Evolutionary conservation across 2,113 vertebrate species (phyloP).

Genomic region (Pterophyllum scalare): DNA sequence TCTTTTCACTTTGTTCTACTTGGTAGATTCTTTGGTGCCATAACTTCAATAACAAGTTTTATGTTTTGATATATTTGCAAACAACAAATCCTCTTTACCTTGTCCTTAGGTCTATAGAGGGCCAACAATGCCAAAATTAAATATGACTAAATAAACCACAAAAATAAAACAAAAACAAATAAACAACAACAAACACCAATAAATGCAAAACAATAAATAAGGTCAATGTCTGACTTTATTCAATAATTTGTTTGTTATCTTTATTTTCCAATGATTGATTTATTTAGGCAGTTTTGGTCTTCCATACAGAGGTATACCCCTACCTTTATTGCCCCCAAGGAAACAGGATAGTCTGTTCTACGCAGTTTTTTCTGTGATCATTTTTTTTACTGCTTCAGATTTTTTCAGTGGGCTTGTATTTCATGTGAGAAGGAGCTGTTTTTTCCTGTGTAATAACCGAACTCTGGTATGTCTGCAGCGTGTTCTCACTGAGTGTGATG

Average conservation of each 20-base stretch:
- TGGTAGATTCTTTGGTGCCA: not conserved
- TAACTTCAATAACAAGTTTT: not conserved
- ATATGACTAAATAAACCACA: fast-evolving
- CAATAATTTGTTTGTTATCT: not conserved
- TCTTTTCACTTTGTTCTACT: not conserved
- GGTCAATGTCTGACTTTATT: not conserved
- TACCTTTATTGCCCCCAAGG: not conserved
- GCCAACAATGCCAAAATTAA: not conserved
- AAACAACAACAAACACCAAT: not conserved
- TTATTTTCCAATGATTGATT: not conserved
- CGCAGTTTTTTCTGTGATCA: not conserved
- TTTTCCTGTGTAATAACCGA: not conserved
- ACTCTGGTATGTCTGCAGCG: not conserved
- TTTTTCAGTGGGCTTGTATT: fast-evolving
- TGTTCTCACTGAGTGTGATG: not conserved
- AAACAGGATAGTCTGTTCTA: fast-evolving
- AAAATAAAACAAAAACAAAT: not conserved
- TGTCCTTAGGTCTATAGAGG: fast-evolving
- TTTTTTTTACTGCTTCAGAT: not conserved
- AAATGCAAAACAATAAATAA: no score
- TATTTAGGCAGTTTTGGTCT: not conserved
- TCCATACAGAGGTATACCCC: fast-evolving
- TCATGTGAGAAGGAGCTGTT: fast-evolving
- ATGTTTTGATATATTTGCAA: fast-evolving
- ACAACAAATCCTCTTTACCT: fast-evolving